phyloP scores from a whole-genome alignment of 2,888 invertebrate genomes.

The Diachrysia chrysitis region DNA sequence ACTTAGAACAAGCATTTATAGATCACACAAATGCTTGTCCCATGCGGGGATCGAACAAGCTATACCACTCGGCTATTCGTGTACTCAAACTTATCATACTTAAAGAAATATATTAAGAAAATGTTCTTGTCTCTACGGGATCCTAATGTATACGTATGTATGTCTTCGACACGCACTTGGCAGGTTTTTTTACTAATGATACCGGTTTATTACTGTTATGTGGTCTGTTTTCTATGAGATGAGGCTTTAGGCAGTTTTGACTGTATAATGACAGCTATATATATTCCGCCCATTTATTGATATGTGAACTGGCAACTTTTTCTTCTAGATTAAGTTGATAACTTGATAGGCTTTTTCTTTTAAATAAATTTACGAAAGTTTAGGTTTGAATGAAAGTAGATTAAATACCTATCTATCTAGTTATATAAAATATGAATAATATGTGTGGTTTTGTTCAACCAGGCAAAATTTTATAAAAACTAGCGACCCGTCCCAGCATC shows the following conservation, averaged over 20 bases:
- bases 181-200: constrained; percentile 30
- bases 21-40: too few species aligned
- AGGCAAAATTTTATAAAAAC: too few species aligned
- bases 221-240: constrained; percentile 7
- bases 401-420: background rate
- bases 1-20: too few species aligned
- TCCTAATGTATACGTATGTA: background rate
- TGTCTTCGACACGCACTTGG: background rate
- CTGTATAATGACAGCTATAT: constrained; percentile 9
- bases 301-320: constrained; percentile 12
- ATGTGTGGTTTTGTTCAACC: too few species aligned
- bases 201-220: constrained; percentile 41
- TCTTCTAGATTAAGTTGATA: constrained; percentile 3
- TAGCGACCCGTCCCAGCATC: too few species aligned
- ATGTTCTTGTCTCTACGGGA: background rate
- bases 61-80: too few species aligned
- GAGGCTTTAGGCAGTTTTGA: constrained; percentile 13
- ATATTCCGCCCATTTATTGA: background rate
- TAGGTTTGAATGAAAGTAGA: constrained; percentile 1
- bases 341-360: background rate
- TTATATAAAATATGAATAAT: too few species aligned
- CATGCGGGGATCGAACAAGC: too few species aligned
- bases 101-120: too few species aligned
- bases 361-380: background rate
- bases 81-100: too few species aligned